Conservation (phyloP, 2,888 invertebrate genomes). For the Ligdia adustata region DNA sequence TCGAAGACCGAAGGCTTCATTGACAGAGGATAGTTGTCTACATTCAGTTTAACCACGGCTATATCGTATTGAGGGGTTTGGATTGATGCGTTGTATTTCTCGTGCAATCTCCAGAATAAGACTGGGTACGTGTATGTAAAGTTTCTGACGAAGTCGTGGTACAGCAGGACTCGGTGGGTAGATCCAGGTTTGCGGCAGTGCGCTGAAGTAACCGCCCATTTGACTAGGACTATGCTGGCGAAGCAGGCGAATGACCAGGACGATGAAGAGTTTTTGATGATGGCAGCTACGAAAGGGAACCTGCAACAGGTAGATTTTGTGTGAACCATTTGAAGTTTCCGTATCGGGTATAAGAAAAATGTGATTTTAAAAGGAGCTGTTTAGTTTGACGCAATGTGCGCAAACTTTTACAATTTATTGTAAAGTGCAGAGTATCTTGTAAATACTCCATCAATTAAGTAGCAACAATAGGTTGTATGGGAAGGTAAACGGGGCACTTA, state of each 20-base stretch:
- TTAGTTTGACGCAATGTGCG: too few relatives aligned
- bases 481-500: too few relatives aligned
- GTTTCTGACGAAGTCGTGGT: constrained; percentile 60
- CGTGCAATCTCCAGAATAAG: constrained; percentile 66
- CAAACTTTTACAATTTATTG: too few relatives aligned
- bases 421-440: too few relatives aligned
- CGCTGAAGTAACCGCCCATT: constrained; percentile 69
- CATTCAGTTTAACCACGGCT: constrained; percentile 65
- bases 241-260: constrained; percentile 68
- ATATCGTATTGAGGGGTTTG: constrained; percentile 56
- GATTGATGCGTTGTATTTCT: constrained; percentile 52
- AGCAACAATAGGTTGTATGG: too few relatives aligned
- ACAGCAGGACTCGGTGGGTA: constrained; percentile 60
- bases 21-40: constrained; percentile 44
- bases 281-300: constrained; percentile 67
- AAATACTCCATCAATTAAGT: too few relatives aligned
- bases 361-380: too few relatives aligned
- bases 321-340: too few relatives aligned
- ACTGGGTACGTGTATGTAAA: constrained; percentile 60
- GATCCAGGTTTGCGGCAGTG: constrained; percentile 60
- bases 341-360: too few relatives aligned
- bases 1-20: constrained; percentile 57
- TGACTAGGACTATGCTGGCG: constrained; percentile 61
- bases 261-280: constrained; percentile 54
- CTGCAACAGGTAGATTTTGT: constrained; percentile 25